Conservation (phyloP, 2,888 invertebrate genomes). For the Polyommatus icarus region DNA sequence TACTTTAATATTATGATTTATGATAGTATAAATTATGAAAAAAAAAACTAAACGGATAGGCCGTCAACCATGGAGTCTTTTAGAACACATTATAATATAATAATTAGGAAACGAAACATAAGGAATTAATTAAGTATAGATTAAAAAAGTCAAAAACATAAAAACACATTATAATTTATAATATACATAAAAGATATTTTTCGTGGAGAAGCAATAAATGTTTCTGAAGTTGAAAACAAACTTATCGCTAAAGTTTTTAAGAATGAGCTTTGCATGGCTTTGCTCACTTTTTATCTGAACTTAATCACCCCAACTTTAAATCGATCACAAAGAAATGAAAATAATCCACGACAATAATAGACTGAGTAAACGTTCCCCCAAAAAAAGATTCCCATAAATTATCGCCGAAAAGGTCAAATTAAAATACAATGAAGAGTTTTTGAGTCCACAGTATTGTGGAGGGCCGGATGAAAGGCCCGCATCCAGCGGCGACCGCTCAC, state of each 20-base stretch:
- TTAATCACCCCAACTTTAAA: constrained; percentile 57
- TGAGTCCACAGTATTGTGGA: constrained; percentile 79
- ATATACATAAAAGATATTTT: background rate
- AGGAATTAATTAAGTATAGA: background rate
- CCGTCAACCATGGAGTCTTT: background rate
- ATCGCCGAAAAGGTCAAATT: constrained; percentile 81
- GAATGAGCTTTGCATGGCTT: constrained; percentile 34
- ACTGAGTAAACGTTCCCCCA: constrained; percentile 72
- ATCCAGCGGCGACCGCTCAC: constrained; percentile 65
- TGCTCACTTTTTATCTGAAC: constrained; percentile 42
- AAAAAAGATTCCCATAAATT: constrained; percentile 77
- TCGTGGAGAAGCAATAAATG: background rate
- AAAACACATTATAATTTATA: background rate
- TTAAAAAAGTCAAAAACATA: background rate
- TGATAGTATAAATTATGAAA: background rate
- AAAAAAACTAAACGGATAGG: background rate
- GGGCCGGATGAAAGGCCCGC: constrained; percentile 76
- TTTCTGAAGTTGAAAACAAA: background rate
- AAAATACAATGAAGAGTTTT: constrained; percentile 81
- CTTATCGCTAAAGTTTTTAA: background rate
- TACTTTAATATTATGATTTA: constrained; percentile 10
- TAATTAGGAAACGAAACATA: background rate
- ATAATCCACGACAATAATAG: constrained; percentile 72
- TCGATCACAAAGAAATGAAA: constrained; percentile 66
- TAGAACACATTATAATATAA: background rate